These are phyloP conservation scores for Ceratosolen fusciceps DNA, from an alignment of 1,140 invertebrate species.

Conservation along the genomic window DNA sequence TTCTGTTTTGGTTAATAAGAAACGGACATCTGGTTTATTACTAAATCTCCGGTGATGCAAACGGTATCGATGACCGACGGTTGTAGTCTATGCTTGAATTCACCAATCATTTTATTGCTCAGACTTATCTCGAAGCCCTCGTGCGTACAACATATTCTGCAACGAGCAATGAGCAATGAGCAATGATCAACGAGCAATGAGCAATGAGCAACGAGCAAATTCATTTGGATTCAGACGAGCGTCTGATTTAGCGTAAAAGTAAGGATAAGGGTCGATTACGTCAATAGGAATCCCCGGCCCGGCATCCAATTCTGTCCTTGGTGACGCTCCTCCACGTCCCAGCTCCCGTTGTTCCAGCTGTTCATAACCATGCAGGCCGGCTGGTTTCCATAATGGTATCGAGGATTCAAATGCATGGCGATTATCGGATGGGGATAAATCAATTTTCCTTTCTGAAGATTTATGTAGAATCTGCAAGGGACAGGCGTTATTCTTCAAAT, in stretches of 20 bases:
- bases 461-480: constrained; percentile 75
- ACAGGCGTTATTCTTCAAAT: too few species aligned
- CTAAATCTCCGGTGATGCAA: constrained; percentile 65
- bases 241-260: too few species aligned
- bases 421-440: constrained; percentile 77
- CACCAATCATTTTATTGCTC: constrained; percentile 64
- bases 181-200: too few species aligned
- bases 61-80: constrained; percentile 61
- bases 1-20: constrained; percentile 18
- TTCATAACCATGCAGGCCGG: constrained; percentile 69
- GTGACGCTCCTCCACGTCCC: constrained; percentile 68
- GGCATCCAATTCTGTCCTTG: constrained; percentile 66
- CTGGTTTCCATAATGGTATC: constrained; percentile 70
- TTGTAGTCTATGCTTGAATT: constrained; percentile 64
- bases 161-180: too few species aligned
- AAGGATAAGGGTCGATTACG: too few species aligned
- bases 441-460: constrained; percentile 76
- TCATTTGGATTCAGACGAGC: too few species aligned
- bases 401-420: constrained; percentile 77
- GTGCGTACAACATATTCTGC: constrained; percentile 63
- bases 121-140: constrained; percentile 65
- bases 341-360: constrained; percentile 65
- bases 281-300: constrained; percentile 66
- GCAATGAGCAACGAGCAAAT: too few species aligned
- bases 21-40: constrained; percentile 54